Percentiles rank a stretch among this genome's conserved stretches.
Evolutionary conservation across 2,888 invertebrate genomes (phyloP).

Genomic region (Gasteruption jaculator): DNA sequence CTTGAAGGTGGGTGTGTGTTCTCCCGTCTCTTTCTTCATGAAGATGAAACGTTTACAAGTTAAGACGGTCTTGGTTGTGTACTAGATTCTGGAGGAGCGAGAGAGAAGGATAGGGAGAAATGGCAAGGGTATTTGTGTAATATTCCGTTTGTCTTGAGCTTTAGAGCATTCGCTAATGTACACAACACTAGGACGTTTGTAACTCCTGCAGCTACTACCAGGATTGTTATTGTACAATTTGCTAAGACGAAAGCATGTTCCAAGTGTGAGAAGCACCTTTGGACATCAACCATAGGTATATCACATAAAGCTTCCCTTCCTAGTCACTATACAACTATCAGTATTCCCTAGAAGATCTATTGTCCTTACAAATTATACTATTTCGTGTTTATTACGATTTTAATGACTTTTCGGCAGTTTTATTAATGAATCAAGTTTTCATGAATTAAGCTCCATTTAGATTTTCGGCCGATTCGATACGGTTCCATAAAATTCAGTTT

Average conservation of each 20-base stretch:
- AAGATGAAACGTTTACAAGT: conserved; percentile 45
- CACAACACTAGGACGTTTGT: conserved; percentile 41
- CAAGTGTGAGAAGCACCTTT: conserved; percentile 49
- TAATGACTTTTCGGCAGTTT: too few relatives aligned
- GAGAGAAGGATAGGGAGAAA: not conserved
- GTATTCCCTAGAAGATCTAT: conserved; percentile 38
- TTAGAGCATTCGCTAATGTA: conserved; percentile 51
- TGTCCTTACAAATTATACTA: conserved; percentile 31
- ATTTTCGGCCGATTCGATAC: not conserved
- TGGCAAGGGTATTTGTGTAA: conserved; percentile 48
- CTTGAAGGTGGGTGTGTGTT: conserved; percentile 34
- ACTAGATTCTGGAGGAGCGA: conserved; percentile 6
- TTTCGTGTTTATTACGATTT: conserved; percentile 14
- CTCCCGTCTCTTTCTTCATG: conserved; percentile 22
- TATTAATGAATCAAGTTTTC: too few relatives aligned
- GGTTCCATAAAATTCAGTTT: too few relatives aligned
- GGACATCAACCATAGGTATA: conserved; percentile 48
- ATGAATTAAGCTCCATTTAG: too few relatives aligned
- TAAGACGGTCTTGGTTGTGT: conserved; percentile 32
- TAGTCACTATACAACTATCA: conserved; percentile 20
- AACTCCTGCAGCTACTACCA: conserved; percentile 33
- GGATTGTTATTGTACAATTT: conserved; percentile 53
- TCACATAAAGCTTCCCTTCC: conserved; percentile 35
- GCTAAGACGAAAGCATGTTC: conserved; percentile 43
- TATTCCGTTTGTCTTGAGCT: conserved; percentile 53